Conservation (phyloP, 2,113 vertebrate genomes). For the Orientallactaga bullata region DNA sequence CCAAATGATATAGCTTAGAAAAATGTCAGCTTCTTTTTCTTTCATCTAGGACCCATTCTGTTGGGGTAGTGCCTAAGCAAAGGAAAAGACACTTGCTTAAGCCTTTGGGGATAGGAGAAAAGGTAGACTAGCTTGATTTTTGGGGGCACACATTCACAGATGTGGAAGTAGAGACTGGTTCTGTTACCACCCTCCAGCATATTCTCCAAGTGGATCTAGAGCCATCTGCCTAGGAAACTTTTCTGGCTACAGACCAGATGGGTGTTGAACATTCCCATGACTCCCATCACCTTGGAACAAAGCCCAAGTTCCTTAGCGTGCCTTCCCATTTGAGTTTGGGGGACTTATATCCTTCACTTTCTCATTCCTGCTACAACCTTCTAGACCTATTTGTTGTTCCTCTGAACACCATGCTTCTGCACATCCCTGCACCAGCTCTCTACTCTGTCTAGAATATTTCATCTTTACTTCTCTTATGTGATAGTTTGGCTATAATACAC, state of each 20-base stretch:
- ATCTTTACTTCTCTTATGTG: not conserved
- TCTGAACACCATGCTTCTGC: no score
- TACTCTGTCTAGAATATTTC: not conserved
- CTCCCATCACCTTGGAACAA: no score
- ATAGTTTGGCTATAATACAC: no score
- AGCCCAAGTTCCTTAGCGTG: not conserved
- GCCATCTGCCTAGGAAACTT: not conserved
- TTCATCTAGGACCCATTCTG: no score
- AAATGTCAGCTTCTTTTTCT: not conserved
- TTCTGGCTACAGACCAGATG: not conserved
- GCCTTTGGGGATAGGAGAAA: constrained; percentile 14
- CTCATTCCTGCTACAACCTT: not conserved
- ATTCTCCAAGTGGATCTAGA: not conserved
- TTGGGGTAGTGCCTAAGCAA: no score
- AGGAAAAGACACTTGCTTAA: constrained; percentile 42
- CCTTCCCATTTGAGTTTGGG: not conserved
- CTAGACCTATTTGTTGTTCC: not conserved
- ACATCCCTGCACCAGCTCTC: rapidly evolving
- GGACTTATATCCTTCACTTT: no score
- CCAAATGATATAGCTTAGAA: no score
- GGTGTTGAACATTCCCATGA: not conserved
- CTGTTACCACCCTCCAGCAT: not conserved
- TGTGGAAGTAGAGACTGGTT: not conserved
- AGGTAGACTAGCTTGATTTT: not conserved
- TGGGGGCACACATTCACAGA: not conserved